phyloP scores from a whole-genome alignment of 2,888 invertebrate genomes.

The Agapetus fuscipes region DNA sequence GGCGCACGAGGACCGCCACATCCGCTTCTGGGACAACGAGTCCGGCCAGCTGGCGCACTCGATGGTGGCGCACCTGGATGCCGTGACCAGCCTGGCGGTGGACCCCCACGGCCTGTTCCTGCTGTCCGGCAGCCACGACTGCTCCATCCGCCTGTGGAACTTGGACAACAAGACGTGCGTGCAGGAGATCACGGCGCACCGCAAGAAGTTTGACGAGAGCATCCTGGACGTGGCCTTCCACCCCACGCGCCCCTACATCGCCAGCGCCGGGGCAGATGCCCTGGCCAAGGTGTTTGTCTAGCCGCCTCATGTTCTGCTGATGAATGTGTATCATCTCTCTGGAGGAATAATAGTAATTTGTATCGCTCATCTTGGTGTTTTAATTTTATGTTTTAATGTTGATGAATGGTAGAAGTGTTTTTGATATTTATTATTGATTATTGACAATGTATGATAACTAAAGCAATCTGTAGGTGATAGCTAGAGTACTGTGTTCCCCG shows the following conservation, averaged over 20 bases:
- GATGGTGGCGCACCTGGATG: constrained; percentile 98
- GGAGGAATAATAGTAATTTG: constrained; percentile 13
- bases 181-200: constrained; percentile 98
- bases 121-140: constrained; percentile 96
- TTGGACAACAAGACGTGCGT: constrained; percentile 98
- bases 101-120: constrained; percentile 98
- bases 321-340: constrained; percentile 10
- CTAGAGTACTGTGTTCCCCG: too few relatives aligned
- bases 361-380: constrained; percentile 19
- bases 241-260: constrained; percentile 96
- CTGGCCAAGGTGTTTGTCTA: constrained; percentile 97
- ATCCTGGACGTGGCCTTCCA: constrained; percentile 99
- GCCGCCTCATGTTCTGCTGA: constrained; percentile 11
- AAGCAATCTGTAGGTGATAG: constrained; percentile 22
- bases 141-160: constrained; percentile 98
- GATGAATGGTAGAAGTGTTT: constrained; percentile 19
- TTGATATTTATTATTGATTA: constrained; percentile 20
- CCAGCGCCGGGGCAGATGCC: constrained; percentile 97
- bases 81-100: constrained; percentile 94
- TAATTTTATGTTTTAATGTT: constrained; percentile 18
- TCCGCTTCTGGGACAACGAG: constrained; percentile 97
- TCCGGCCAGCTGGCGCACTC: constrained; percentile 91
- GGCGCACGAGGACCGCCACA: constrained; percentile 96
- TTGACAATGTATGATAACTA: constrained; percentile 22
- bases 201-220: constrained; percentile 99